Conservation (phyloP, 1,140 invertebrate genomes). For the Drosophila leontia region DNA sequence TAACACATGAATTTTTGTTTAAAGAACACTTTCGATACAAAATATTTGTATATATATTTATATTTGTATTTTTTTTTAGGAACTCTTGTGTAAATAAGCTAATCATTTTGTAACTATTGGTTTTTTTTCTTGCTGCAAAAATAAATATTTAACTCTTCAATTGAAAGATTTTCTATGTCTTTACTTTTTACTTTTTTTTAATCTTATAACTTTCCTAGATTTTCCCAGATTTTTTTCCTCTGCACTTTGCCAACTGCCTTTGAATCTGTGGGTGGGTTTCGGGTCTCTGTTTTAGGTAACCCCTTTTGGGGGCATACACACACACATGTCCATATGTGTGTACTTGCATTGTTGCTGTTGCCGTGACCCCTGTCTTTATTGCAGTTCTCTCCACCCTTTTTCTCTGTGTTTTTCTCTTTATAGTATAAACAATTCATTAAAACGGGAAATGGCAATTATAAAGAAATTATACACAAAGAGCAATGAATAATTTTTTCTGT, state of each 20-base stretch:
- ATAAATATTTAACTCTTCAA: background rate
- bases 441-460: conserved; percentile 77
- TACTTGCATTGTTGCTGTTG: conserved; percentile 45
- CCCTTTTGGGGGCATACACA: conserved; percentile 33
- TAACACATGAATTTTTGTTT: no score
- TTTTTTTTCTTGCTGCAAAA: no score
- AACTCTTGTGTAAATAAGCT: no score
- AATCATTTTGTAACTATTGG: no score
- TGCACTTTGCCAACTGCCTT: conserved; percentile 12
- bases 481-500: conserved; percentile 31
- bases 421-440: conserved; percentile 76
- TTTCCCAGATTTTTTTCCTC: background rate
- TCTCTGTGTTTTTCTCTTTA: conserved; percentile 31
- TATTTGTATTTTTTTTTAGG: no score
- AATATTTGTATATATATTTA: no score
- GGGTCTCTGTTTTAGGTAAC: conserved; percentile 29
- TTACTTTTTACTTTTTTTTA: background rate
- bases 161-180: background rate
- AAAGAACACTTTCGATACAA: no score
- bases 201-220: no score
- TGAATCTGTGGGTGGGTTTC: conserved; percentile 26
- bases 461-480: conserved; percentile 53
- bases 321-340: conserved; percentile 5
- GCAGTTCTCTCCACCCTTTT: conserved; percentile 21
- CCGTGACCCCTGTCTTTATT: conserved; percentile 62